Base-by-base conservation (phyloP, 1,140 invertebrate species). In the Hirudo medicinalis region DNA sequence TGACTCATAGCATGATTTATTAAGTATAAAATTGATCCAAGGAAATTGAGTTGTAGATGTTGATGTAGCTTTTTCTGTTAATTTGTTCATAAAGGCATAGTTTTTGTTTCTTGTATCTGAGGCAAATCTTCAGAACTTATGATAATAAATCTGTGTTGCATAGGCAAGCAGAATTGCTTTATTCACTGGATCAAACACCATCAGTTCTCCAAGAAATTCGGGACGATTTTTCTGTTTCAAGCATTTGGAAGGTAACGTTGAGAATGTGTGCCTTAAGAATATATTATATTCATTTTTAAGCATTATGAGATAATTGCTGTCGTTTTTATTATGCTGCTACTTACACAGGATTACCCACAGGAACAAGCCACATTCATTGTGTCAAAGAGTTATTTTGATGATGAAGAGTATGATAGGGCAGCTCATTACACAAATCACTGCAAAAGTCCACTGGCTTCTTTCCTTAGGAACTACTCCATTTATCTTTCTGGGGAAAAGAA, bases 381-480 rank as follows among this genome's bases (percentile, higher is more conserved):
- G 71, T 90, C 91, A 0, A 93, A 91, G 80, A 89, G 88, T 76
- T 94, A 92, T 78, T 96, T 94, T 80, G 91, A 96, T 82, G 83
- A 90, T 20, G 89, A 91, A 77, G 93, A 97, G 81, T 97, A 93
- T 81, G 90, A 93, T 76, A 86, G 93, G 78, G 90, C 91, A 73
- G 89, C 91, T 0, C 88, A 88, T 84, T 92, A 92, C 77, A 84
- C 91, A 17, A 85, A 89, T 76, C 85, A 88, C 49, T 89, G 88
- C 75, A 82, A 72, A 67, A 86, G 84, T 78, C 78, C 86, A n/a
- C 87, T 89, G 81, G 79, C 84, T 17, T 84, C 85, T 76, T 96
- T 96, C 80, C 79, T 96, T 0, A 86, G 91, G 79, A 87, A 88
- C 73, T 96, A 94, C 80, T 87, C 91, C 0, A 85, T 87, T 29